Evolutionary conservation across 64 coral and sea anemone genomes (phyloP).

Genomic region (Stichodactyla helianthus): DNA sequence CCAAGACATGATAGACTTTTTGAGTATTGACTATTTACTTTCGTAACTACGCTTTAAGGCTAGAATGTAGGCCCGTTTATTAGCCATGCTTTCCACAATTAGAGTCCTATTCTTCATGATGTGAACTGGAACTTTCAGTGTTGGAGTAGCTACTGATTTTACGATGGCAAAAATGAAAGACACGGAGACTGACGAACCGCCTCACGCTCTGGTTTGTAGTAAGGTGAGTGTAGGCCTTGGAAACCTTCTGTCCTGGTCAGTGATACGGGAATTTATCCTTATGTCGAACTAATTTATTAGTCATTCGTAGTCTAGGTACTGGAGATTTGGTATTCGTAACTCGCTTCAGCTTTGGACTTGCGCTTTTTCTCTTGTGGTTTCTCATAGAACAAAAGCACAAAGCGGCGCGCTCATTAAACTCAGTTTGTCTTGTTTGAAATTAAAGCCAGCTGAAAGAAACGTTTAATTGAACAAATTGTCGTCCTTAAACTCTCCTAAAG

Average conservation of each 20-base stretch:
- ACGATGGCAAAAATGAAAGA: slow-evolving; percentile 11
- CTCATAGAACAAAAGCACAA: background rate
- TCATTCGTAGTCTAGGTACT: background rate
- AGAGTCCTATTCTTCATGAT: background rate
- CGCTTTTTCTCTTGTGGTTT: background rate
- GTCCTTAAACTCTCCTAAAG: background rate
- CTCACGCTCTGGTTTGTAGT: slow-evolving; percentile 17
- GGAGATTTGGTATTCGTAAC: background rate
- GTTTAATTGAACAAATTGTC: slow-evolving; percentile 2
- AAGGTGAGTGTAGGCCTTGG: background rate
- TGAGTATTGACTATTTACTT: slow-evolving; percentile 27
- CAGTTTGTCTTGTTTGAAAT: background rate
- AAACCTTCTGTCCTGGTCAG: background rate
- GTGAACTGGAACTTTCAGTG: background rate
- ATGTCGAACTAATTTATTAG: background rate
- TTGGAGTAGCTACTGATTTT: background rate
- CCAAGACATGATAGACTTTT: slow-evolving; percentile 19
- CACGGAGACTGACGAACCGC: background rate
- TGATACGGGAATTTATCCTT: slow-evolving; percentile 24
- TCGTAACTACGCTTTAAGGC: slow-evolving; percentile 9
- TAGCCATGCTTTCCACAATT: slow-evolving; percentile 3
- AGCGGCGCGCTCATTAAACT: background rate
- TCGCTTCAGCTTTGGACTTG: background rate
- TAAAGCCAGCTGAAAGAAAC: slow-evolving; percentile 1
- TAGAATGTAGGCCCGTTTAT: slow-evolving; percentile 10